Evolutionary conservation across 2,113 vertebrate genomes (phyloP).

Genomic region (Pedionomus torquatus): DNA sequence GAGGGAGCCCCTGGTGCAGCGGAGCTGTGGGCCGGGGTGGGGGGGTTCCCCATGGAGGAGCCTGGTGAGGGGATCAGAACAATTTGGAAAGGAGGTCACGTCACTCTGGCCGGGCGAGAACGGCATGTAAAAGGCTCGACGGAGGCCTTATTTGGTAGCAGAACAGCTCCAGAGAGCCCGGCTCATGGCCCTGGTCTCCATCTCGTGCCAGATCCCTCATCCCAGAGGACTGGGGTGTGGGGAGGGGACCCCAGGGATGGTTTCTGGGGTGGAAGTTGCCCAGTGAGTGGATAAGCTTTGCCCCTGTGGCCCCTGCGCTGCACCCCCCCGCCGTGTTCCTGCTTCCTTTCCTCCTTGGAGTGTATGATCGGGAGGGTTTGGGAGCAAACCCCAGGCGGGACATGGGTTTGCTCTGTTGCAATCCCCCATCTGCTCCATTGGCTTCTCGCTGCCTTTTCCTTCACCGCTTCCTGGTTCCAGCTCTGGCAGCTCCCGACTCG

Average conservation of each 20-base stretch:
- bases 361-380: not conserved
- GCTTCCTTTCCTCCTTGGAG: not conserved
- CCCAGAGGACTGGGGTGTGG: rapidly evolving
- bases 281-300: not conserved
- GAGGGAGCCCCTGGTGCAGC: not conserved
- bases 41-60: not conserved
- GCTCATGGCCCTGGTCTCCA: not conserved
- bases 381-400: not conserved
- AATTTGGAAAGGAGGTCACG: conserved; percentile 5
- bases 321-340: not conserved
- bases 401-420: not conserved
- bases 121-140: conserved; percentile 15
- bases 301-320: rapidly evolving
- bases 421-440: conserved; percentile 12
- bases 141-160: conserved; percentile 58
- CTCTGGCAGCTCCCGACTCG: not conserved
- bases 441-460: not conserved
- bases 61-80: not conserved
- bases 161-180: not conserved
- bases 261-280: not conserved
- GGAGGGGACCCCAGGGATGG: not conserved
- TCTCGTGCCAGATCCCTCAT: conserved; percentile 5
- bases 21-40: not conserved
- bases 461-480: conserved; percentile 38
- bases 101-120: not conserved